Percentiles rank a stretch among this genome's conserved stretches.
These are phyloP conservation scores for Aphaenogaster floridana DNA, from an alignment of 1,140 invertebrate species.

Conservation along the genomic window DNA sequence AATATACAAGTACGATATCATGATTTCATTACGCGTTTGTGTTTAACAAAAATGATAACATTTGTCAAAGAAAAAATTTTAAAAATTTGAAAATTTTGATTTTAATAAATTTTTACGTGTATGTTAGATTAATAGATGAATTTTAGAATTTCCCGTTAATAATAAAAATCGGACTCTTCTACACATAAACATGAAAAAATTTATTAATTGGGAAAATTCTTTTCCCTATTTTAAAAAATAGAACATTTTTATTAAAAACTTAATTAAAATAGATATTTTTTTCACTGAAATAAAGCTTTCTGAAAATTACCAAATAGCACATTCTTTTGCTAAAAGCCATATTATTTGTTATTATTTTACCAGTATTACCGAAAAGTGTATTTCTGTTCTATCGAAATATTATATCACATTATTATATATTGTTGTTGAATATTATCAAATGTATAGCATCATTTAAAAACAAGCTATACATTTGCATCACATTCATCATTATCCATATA, in stretches of 20 bases:
- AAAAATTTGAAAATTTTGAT: not conserved
- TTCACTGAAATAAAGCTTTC: not conserved
- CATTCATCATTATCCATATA: not conserved
- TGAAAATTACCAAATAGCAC: not conserved
- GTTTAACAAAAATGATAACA: not conserved
- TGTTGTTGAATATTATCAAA: conserved; percentile 12
- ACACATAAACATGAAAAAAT: not conserved
- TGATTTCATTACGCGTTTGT: not conserved
- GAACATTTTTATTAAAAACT: not conserved
- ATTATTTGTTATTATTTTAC: not conserved
- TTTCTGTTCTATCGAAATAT: conserved; percentile 9
- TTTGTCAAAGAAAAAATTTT: not conserved
- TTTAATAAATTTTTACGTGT: not conserved
- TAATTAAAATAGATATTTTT: not conserved
- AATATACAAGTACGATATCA: not conserved
- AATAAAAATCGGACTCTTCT: not conserved
- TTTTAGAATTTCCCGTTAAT: not conserved
- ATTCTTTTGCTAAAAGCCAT: not conserved
- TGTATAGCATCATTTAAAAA: conserved; percentile 10
- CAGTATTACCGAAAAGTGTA: conserved; percentile 1
- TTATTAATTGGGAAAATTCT: conserved; percentile 14
- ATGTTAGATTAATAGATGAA: not conserved
- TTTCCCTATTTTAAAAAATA: not conserved
- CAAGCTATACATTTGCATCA: conserved; percentile 10
- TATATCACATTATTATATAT: not conserved